Evolutionary conservation across 2,113 vertebrate genomes (phyloP).

Genomic region (Carassius auratus): DNA sequence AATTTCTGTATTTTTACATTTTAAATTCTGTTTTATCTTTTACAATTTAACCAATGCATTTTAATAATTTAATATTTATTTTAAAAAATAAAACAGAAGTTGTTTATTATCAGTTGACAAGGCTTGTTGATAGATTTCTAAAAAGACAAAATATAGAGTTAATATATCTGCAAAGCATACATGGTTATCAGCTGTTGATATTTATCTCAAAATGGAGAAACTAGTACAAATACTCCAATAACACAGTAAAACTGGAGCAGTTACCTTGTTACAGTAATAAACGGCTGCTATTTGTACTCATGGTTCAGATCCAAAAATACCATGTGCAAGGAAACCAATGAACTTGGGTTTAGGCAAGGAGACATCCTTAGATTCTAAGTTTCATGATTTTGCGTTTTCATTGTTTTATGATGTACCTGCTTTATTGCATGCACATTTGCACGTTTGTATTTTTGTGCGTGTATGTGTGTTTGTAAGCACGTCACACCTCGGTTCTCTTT

Average conservation of each 20-base stretch:
- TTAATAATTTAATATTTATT: not conserved
- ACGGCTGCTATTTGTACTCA: too few species aligned
- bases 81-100: not conserved
- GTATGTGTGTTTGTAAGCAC: conserved; percentile 23
- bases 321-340: too few species aligned
- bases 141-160: too few species aligned
- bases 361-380: not conserved
- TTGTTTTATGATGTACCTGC: not conserved
- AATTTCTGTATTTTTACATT: not conserved
- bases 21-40: not conserved
- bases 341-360: not conserved
- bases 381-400: not conserved
- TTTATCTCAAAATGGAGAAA: not conserved
- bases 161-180: not conserved
- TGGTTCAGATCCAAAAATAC: too few species aligned
- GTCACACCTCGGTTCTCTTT: conserved; percentile 32
- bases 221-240: not conserved
- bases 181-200: not conserved
- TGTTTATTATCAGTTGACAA: too few species aligned
- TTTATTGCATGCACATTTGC: not conserved
- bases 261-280: not conserved
- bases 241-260: not conserved
- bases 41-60: not conserved
- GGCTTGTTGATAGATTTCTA: too few species aligned
- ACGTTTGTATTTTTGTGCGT: conserved; percentile 3